A percentile compares a stretch with the other conserved stretches of the same genome.
phyloP scores from a whole-genome alignment of 2,888 invertebrate genomes.

The Calameuta idolon region DNA sequence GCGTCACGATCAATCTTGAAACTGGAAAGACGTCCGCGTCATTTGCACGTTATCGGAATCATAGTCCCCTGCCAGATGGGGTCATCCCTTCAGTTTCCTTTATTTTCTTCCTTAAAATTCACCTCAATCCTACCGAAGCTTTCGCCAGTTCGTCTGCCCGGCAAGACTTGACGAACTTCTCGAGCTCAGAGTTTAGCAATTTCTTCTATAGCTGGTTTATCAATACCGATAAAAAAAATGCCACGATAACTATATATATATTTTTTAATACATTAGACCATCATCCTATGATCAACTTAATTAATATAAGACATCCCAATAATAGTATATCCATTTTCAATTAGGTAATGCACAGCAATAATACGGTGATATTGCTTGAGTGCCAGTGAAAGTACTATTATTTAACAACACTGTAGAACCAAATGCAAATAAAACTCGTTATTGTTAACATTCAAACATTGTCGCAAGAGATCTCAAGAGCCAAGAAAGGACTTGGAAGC shows the following conservation, averaged over 20 bases:
- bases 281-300: background rate
- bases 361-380: background rate
- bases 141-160: background rate
- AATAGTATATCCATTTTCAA: background rate
- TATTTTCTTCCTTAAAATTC: background rate
- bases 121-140: background rate
- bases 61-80: conserved; percentile 1
- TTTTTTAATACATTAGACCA: background rate
- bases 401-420: background rate
- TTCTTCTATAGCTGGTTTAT: background rate
- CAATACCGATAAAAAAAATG: background rate
- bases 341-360: background rate
- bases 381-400: background rate
- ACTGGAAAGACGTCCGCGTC: conserved; percentile 38
- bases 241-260: background rate
- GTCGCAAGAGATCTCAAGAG: too few relatives aligned
- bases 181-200: background rate
- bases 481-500: background rate
- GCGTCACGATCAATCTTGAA: conserved; percentile 38
- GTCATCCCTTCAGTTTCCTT: background rate
- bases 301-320: background rate
- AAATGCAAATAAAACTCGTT: background rate
- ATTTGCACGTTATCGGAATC: conserved; percentile 43
- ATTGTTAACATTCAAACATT: background rate
- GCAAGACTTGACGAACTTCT: background rate